phyloP scores from a whole-genome alignment of 1,140 invertebrate species.

The Sycophaga agraensis region DNA sequence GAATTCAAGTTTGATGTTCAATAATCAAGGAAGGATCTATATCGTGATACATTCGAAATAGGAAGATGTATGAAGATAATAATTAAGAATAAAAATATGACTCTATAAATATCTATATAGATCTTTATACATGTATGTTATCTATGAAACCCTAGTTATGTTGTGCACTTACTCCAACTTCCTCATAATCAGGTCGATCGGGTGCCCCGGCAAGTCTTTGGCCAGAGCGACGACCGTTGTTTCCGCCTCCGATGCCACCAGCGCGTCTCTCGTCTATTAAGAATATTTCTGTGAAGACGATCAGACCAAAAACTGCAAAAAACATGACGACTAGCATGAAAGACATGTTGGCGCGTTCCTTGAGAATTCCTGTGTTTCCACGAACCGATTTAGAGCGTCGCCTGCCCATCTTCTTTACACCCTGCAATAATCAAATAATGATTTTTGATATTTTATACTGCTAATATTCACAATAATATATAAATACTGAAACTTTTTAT shows the following conservation, averaged over 20 bases:
- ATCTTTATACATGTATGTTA: too few species aligned
- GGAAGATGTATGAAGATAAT: too few species aligned
- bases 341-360: constrained; percentile 79
- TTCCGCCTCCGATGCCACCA: constrained; percentile 49
- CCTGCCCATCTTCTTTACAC: constrained; percentile 45
- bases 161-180: constrained; percentile 53
- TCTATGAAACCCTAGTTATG: too few species aligned
- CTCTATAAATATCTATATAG: too few species aligned
- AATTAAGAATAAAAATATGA: too few species aligned
- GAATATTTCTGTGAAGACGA: constrained; percentile 80
- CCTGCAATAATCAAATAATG: constrained; percentile 29
- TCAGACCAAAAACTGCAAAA: constrained; percentile 82
- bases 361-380: constrained; percentile 57
- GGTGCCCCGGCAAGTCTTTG: constrained; percentile 48
- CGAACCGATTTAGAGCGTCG: constrained; percentile 40
- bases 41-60: too few species aligned
- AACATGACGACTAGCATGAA: constrained; percentile 88
- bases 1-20: too few species aligned
- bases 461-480: too few species aligned
- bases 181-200: constrained; percentile 58
- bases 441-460: too few species aligned
- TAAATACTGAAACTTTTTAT: too few species aligned
- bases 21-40: too few species aligned
- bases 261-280: constrained; percentile 67
- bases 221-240: constrained; percentile 51